phyloP scores from a whole-genome alignment of 2,888 invertebrate species.

The Hirtodrosophila cameraria region DNA sequence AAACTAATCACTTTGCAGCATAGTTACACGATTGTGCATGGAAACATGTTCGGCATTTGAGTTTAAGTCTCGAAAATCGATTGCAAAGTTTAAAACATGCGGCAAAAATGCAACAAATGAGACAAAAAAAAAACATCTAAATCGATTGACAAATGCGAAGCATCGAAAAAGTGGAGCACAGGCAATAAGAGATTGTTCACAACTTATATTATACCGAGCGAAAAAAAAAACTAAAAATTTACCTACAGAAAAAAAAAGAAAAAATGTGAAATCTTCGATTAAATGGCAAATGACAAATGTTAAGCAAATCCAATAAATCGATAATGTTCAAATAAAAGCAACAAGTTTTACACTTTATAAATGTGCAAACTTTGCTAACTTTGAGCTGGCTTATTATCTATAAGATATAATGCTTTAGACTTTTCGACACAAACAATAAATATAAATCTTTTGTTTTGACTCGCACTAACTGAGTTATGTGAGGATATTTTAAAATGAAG shows the following conservation, averaged over 20 bases:
- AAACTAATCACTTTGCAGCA: slow-evolving; percentile 60
- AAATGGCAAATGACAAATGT: slow-evolving; percentile 69
- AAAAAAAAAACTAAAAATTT: slow-evolving; percentile 20
- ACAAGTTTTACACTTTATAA: slow-evolving; percentile 20
- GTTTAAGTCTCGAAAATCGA: slow-evolving; percentile 42
- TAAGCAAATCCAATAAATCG: slow-evolving; percentile 55
- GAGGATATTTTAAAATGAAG: not conserved
- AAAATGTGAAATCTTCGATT: too few species aligned
- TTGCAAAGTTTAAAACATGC: slow-evolving; percentile 56
- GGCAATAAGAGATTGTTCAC: slow-evolving; percentile 50
- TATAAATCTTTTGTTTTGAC: not conserved
- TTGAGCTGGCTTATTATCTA: not conserved
- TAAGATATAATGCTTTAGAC: not conserved
- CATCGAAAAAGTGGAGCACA: slow-evolving; percentile 69
- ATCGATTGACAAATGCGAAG: slow-evolving; percentile 71
- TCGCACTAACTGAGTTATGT: not conserved
- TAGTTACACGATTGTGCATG: slow-evolving; percentile 59
- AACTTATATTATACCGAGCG: slow-evolving; percentile 21
- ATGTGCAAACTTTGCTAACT: slow-evolving; percentile 7
- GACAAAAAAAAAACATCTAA: slow-evolving; percentile 12
- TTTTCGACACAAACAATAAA: not conserved
- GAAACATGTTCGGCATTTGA: slow-evolving; percentile 69
- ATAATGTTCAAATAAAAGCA: slow-evolving; percentile 30
- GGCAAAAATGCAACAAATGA: slow-evolving; percentile 43
- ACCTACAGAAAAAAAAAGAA: too few species aligned